Base-by-base conservation (phyloP, 2,888 invertebrate species). In the Microctonus brassicae region DNA sequence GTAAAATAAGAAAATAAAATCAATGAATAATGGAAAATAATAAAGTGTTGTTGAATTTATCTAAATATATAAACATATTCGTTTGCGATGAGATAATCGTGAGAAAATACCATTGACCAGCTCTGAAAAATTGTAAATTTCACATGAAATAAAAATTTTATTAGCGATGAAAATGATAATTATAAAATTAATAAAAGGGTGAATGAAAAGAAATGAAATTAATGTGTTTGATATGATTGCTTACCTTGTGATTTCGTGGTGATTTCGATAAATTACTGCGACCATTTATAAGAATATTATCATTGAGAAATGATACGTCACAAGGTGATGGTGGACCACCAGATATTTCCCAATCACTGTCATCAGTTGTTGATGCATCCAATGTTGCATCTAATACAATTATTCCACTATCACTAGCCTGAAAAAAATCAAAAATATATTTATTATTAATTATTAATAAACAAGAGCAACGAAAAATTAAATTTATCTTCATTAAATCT, bases 281-380 rank as follows among this genome's bases (percentile, higher is more conserved):
- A 73, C 96, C 96, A 89, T 95, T 95, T 89, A 96, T 96, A 88
- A 96, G 92, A 86, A 96, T 91, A 89, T 96, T 95, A 88, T 94
- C 95, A 89, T 96, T 96, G 87, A 93, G 91, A 89, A 96, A 96
- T 80, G 92, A 91, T 82, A 96, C 94, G 89, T 93, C 91, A 89
- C 95, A 94, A 39, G 95, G 95, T 82, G 94, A 93, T 52, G 95
- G 94, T 77, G 93, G 93, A 75, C 91, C 92, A 79, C 89, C 90
- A 77, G 87, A 90, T 77, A 88, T 87, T 83, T 88, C 88, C 85
- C 89, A 87, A 73, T 89, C 88, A 72, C 89, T 89, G 74, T 91
- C 91, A 85, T 93, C 91, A 79, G 91, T 92, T 75, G 90, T 90
- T 70, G 91, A 90, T 72, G 91, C 90, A 80, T 91, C 91, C 78